phyloP scores from a whole-genome alignment of 2,797 vertebrate species.

The Thripadectes ignobilis region DNA sequence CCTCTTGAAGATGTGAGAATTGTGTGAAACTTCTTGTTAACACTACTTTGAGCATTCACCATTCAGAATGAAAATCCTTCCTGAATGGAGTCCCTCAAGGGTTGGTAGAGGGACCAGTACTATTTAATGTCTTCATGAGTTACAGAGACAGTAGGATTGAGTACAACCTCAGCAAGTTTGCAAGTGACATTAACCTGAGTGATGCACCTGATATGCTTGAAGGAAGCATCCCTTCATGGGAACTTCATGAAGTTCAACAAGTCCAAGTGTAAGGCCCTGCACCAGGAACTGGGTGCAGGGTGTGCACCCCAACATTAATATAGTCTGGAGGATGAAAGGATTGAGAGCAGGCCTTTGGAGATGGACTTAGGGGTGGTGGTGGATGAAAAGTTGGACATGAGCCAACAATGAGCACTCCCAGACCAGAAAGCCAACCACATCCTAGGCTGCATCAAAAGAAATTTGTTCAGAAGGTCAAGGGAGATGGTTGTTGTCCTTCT shows the following conservation, averaged over 20 bases:
- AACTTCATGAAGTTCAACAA: not conserved
- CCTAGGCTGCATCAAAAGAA: not conserved
- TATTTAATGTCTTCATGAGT: not conserved
- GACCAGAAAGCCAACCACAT: not conserved
- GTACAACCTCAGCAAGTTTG: not conserved
- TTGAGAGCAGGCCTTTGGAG: not conserved
- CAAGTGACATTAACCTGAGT: too few species aligned
- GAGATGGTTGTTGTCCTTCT: not conserved
- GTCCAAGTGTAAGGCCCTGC: not conserved
- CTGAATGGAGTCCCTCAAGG: not conserved
- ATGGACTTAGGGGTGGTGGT: not conserved
- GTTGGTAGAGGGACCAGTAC: fast-evolving
- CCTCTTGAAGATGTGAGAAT: not conserved
- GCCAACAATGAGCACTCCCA: fast-evolving
- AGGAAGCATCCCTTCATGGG: not conserved
- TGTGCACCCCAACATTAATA: too few species aligned
- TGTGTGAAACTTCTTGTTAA: not conserved
- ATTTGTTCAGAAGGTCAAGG: not conserved
- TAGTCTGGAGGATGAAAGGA: not conserved
- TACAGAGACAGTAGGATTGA: fast-evolving
- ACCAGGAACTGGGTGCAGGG: not conserved
- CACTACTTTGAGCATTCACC: fast-evolving
- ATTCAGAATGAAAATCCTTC: not conserved
- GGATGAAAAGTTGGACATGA: not conserved
- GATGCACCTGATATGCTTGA: not conserved